These are phyloP conservation scores for Hirtodrosophila histrioides DNA, from an alignment of 2,888 invertebrate species.

Conservation along the genomic window DNA sequence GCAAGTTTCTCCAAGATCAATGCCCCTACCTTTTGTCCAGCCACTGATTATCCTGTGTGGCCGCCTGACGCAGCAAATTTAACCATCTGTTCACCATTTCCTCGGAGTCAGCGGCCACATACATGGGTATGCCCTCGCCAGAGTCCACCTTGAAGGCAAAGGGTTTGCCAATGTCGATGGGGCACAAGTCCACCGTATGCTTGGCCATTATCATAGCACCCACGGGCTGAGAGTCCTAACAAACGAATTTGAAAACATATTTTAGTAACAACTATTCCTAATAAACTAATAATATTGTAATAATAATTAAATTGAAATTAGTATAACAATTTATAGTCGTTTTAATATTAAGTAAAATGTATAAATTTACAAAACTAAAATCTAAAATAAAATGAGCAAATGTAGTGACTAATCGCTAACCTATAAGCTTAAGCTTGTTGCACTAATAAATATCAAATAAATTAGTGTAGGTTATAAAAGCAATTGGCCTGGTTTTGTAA, in stretches of 20 bases:
- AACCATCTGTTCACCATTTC: slow-evolving; percentile 91
- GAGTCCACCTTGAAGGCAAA: slow-evolving; percentile 90
- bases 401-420: too few relatives aligned
- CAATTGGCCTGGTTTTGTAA: too few relatives aligned
- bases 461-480: too few relatives aligned
- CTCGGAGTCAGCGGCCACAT: slow-evolving; percentile 91
- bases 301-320: too few relatives aligned
- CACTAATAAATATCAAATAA: too few relatives aligned
- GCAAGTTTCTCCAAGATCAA: slow-evolving; percentile 30
- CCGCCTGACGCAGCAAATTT: slow-evolving; percentile 91
- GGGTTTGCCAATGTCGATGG: slow-evolving; percentile 85
- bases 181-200: slow-evolving; percentile 88
- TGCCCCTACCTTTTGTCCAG: slow-evolving; percentile 85
- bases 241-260: slow-evolving; percentile 21
- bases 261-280: not conserved
- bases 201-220: slow-evolving; percentile 95
- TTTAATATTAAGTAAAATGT: too few relatives aligned
- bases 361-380: too few relatives aligned
- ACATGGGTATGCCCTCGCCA: slow-evolving; percentile 89
- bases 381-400: too few relatives aligned
- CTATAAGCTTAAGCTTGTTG: too few relatives aligned
- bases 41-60: slow-evolving; percentile 90
- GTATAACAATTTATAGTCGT: too few relatives aligned
- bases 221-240: slow-evolving; percentile 93
- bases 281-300: too few relatives aligned